phyloP scores from a whole-genome alignment of 2,797 vertebrate species.

The Cetoscarus ocellatus region DNA sequence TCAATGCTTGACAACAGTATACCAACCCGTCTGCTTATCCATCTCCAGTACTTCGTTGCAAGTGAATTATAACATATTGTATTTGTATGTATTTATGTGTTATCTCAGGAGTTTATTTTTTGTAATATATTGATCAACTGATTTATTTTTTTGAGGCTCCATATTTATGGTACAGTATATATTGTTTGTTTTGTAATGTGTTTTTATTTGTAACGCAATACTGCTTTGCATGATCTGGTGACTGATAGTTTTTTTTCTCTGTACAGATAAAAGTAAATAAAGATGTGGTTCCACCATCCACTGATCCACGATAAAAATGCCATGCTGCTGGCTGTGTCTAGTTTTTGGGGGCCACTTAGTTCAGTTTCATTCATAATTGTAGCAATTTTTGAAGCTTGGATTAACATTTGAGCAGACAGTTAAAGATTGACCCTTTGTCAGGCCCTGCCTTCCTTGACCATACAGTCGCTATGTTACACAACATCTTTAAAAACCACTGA shows the following conservation, averaged over 20 bases:
- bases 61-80: slow-evolving; percentile 78
- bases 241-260: slow-evolving; percentile 81
- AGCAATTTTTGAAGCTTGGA: not conserved
- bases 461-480: too few species aligned
- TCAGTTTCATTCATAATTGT: not conserved
- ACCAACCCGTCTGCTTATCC: slow-evolving; percentile 71
- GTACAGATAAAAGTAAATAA: slow-evolving; percentile 89
- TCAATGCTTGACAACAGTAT: slow-evolving; percentile 36
- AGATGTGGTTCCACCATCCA: slow-evolving; percentile 88
- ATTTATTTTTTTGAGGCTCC: slow-evolving; percentile 76
- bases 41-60: slow-evolving; percentile 72
- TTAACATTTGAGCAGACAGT: too few species aligned
- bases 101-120: slow-evolving; percentile 85
- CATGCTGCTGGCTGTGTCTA: slow-evolving; percentile 15
- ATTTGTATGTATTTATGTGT: slow-evolving; percentile 74
- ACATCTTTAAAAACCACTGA: too few species aligned
- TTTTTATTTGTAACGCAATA: slow-evolving; percentile 83
- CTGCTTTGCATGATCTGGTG: slow-evolving; percentile 91
- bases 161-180: slow-evolving; percentile 77
- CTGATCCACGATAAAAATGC: slow-evolving; percentile 67
- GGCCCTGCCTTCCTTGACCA: too few species aligned
- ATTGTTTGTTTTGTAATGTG: slow-evolving; percentile 83
- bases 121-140: slow-evolving; percentile 74
- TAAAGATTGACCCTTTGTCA: too few species aligned
- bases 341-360: not conserved